Base-by-base conservation (phyloP, 2,113 vertebrate species). In the Rhineura floridana region DNA sequence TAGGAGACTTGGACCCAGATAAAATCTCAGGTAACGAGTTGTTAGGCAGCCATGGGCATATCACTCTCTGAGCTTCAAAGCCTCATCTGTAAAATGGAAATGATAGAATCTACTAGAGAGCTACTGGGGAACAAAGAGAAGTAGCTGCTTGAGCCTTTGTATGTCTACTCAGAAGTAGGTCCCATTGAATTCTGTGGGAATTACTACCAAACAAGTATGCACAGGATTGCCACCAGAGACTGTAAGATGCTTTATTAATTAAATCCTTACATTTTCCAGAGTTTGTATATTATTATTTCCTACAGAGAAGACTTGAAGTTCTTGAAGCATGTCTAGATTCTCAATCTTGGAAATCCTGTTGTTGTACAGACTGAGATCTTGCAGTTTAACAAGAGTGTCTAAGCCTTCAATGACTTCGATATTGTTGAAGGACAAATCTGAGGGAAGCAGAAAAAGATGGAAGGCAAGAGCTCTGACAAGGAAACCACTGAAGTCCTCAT, bases 361-460 rank as follows among this genome's bases (percentile, higher is more conserved):
- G 92, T 93, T 96, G 93, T 95, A 98, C 92, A 99, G 95, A 91
- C 97, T 98, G 86, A 99, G 95, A 86, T 98, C 94, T 93, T 99
- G 96, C 82, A 99, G 96, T 89, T 98, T 98, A 87, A 93, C 92
- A 36, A 99, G 95, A 7, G 96, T 90, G 55, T 97, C 95, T 93
- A 99, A 94, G 13, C 99, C 98, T 88, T 98, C 98, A 0, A 99
- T 98, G 88, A 96, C 92, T 93, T 98, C 95, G 1, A 99, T 99
- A 5, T 96, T 97, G 96, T 99, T 99, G 93, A 98, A 99, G 8
- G 99, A 99, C 91, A 99, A 93, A 94, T 99, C 99, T 99, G 88
- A 92, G 80, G 69, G 87, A 81, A 44, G 30, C 48, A 4, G 4
- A 75, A 52, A 10, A 23, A 30, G 1, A 15, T 3, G 72, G 15